phyloP scores from a whole-genome alignment of 2,888 invertebrate species.

The Phengaris arion region DNA sequence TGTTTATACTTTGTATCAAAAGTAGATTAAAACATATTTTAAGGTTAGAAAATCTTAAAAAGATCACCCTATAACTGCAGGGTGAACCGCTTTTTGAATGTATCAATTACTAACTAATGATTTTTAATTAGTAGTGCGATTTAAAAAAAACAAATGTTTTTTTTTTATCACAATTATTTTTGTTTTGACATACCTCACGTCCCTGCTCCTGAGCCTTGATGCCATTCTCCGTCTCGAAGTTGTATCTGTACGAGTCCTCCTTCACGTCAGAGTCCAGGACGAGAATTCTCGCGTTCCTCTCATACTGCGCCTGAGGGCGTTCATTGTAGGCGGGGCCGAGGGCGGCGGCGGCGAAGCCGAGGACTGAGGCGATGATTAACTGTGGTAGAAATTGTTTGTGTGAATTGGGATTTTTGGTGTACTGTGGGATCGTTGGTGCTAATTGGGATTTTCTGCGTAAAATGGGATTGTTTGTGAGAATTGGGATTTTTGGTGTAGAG shows the following conservation, averaged over 20 bases:
- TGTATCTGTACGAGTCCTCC: constrained; percentile 71
- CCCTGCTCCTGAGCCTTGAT: constrained; percentile 74
- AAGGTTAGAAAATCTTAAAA: too few species aligned
- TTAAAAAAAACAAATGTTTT: too few species aligned
- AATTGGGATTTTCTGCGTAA: not conserved
- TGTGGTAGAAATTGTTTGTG: constrained; percentile 35
- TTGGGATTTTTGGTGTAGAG: not conserved
- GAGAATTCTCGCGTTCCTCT: constrained; percentile 65
- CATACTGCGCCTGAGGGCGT: constrained; percentile 62
- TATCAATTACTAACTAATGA: too few species aligned
- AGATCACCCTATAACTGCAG: too few species aligned
- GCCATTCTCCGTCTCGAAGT: constrained; percentile 72
- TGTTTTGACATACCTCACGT: constrained; percentile 55
- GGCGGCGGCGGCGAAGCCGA: constrained; percentile 60
- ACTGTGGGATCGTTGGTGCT: not conserved
- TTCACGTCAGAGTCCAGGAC: constrained; percentile 66
- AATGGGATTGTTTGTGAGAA: not conserved
- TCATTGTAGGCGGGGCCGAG: constrained; percentile 55
- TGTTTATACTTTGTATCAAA: too few species aligned
- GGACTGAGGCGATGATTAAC: constrained; percentile 66
- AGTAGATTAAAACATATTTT: too few species aligned
- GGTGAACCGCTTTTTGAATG: too few species aligned
- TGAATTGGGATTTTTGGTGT: not conserved
- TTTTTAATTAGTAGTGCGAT: too few species aligned
- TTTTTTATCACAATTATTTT: not conserved